These are phyloP conservation scores for Suricata suricatta DNA, from an alignment of 2,113 vertebrate genomes.

Conservation along the genomic window DNA sequence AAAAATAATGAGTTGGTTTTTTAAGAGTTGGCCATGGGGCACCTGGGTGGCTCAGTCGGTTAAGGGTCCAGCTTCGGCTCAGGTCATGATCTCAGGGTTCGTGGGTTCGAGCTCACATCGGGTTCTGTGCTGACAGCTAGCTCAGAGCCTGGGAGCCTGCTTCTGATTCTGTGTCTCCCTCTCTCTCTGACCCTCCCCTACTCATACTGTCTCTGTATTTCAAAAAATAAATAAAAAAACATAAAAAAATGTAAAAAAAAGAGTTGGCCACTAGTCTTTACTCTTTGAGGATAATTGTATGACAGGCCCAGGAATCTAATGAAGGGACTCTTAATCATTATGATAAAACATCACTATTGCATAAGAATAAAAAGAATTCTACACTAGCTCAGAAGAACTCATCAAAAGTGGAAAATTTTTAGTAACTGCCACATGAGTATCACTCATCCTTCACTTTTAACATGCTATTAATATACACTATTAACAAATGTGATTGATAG, in stretches of 20 bases:
- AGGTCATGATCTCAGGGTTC: too few relatives aligned
- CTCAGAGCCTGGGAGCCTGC: too few relatives aligned
- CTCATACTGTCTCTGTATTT: too few relatives aligned
- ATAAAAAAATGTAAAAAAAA: not conserved
- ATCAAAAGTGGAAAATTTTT: not conserved
- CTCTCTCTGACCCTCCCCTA: too few relatives aligned
- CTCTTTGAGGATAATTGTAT: constrained; percentile 20
- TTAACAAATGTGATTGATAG: not conserved
- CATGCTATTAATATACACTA: not conserved
- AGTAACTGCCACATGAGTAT: not conserved
- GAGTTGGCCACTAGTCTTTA: not conserved
- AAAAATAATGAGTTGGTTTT: constrained; percentile 32
- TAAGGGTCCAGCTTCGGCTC: too few relatives aligned
- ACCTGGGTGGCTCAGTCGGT: too few relatives aligned
- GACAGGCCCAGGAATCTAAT: not conserved
- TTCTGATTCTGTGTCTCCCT: too few relatives aligned
- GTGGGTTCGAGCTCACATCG: too few relatives aligned
- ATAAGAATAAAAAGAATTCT: not conserved
- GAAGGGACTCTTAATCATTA: constrained; percentile 6
- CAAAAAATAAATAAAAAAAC: too few relatives aligned
- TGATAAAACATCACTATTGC: not conserved
- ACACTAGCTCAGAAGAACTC: not conserved
- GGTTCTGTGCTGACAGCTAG: too few relatives aligned
- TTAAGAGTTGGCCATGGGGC: not conserved
- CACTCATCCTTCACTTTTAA: not conserved